Percentiles rank a stretch among this genome's conserved stretches.
phyloP scores from a whole-genome alignment of 2,113 vertebrate species.

The Vanacampus margaritifer region DNA sequence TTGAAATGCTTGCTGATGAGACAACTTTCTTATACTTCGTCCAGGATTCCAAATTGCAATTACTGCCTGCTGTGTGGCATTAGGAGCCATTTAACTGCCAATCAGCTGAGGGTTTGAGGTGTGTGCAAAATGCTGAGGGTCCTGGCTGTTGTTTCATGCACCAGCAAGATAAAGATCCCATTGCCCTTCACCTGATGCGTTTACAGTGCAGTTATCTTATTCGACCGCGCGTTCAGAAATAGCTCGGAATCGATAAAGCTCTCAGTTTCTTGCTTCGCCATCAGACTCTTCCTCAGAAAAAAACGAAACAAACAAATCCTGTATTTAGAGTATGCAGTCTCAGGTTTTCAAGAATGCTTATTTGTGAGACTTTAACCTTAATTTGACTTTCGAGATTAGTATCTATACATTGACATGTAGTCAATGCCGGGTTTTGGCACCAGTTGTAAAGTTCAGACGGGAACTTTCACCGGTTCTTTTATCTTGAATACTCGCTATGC shows the following conservation, averaged over 20 bases:
- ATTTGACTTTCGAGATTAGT: not conserved
- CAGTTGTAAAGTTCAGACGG: too few species aligned
- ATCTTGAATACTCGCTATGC: too few species aligned
- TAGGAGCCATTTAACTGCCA: not conserved
- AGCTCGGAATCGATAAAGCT: conserved; percentile 68
- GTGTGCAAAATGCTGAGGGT: not conserved
- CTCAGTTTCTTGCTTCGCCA: conserved; percentile 70
- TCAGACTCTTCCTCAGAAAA: conserved; percentile 38
- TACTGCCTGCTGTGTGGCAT: conserved; percentile 3
- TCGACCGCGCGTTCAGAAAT: conserved; percentile 68
- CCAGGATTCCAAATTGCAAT: too few species aligned
- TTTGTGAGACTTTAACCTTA: conserved; percentile 19
- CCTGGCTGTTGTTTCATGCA: conserved; percentile 43
- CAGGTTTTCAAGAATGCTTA: conserved; percentile 27
- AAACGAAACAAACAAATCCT: not conserved
- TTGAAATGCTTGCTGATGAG: too few species aligned
- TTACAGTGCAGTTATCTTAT: conserved; percentile 66
- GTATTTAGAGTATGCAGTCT: conserved; percentile 10
- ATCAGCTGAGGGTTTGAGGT: not conserved
- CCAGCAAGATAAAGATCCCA: conserved; percentile 40
- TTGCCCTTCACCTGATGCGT: conserved; percentile 62
- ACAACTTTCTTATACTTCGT: too few species aligned
- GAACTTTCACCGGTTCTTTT: too few species aligned
- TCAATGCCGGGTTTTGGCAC: too few species aligned
- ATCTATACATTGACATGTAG: too few species aligned